Percentiles rank a stretch among this genome's conserved stretches.
phyloP scores from a whole-genome alignment of 2,113 vertebrate genomes.

The Sula dactylatra region DNA sequence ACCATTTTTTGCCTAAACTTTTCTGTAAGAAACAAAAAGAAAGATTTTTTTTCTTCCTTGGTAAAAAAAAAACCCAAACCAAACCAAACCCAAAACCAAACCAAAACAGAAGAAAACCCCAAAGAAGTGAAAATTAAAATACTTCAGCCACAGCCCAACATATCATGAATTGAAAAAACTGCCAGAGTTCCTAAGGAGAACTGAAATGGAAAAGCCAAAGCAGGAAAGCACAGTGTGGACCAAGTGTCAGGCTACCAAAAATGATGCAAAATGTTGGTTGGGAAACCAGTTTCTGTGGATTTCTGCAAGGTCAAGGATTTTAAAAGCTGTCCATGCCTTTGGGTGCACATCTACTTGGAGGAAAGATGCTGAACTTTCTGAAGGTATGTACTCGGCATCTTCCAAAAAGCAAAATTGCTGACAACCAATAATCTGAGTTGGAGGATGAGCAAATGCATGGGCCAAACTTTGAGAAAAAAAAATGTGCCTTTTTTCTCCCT shows the following conservation, averaged over 20 bases:
- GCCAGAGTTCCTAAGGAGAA: background rate
- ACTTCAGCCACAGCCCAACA: background rate
- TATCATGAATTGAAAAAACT: background rate
- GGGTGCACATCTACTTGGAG: background rate
- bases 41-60: background rate
- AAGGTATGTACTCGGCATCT: background rate
- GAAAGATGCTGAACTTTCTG: background rate
- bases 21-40: background rate
- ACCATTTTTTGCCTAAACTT: conserved; percentile 14
- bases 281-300: background rate
- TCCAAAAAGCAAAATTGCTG: background rate
- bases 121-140: background rate
- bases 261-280: background rate
- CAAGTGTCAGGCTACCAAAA: background rate
- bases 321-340: background rate
- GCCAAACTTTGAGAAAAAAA: background rate
- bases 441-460: background rate
- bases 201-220: background rate
- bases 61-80: background rate
- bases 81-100: too few relatives aligned
- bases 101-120: background rate
- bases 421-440: background rate
- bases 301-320: background rate
- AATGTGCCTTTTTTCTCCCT: background rate
- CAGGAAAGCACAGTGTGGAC: background rate